These are phyloP conservation scores for Pseudorhiza aurosa DNA, from an alignment of 30 jellyfish, hydroid and myxozoan genomes.

Conservation along the genomic window DNA sequence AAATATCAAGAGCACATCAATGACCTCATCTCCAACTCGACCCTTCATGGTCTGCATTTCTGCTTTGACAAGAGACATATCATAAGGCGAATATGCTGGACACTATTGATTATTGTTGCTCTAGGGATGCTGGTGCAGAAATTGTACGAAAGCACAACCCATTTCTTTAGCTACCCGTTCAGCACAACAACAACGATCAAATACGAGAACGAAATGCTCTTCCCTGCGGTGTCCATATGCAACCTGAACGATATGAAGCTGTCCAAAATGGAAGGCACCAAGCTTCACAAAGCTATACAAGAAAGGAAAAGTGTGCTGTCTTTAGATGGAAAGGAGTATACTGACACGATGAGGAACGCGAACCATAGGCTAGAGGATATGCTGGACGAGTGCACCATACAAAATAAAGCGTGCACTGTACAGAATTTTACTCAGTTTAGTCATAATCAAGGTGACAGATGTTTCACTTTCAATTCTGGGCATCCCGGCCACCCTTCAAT, in stretches of 20 bases:
- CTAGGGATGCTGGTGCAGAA: slow-evolving; percentile 87
- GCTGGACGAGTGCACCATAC: slow-evolving; percentile 61
- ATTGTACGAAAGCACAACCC: slow-evolving; percentile 81
- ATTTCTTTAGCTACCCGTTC: slow-evolving; percentile 85
- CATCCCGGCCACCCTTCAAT: slow-evolving; percentile 19
- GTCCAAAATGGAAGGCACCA: slow-evolving; percentile 74
- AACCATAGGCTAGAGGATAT: slow-evolving; percentile 84
- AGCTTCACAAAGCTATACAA: slow-evolving; percentile 49
- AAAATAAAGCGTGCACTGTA: slow-evolving; percentile 42
- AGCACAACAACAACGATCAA: slow-evolving; percentile 86
- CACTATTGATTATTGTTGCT: slow-evolving; percentile 70
- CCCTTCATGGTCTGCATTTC: slow-evolving; percentile 90
- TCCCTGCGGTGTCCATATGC: slow-evolving; percentile 96
- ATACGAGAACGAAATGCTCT: slow-evolving; percentile 64
- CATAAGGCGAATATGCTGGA: slow-evolving; percentile 83
- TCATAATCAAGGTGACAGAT: slow-evolving; percentile 89
- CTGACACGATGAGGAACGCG: slow-evolving; percentile 66
- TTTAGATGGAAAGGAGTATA: slow-evolving; percentile 78
- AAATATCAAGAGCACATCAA: slow-evolving; percentile 46
- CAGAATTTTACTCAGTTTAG: slow-evolving; percentile 71
- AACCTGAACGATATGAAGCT: slow-evolving; percentile 80
- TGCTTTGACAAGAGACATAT: slow-evolving; percentile 78
- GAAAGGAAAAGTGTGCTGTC: not conserved
- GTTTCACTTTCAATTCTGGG: slow-evolving; percentile 89
- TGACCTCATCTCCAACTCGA: slow-evolving; percentile 61